These are phyloP conservation scores for Bombylius discolor DNA, from an alignment of 2,888 invertebrate genomes.

Conservation along the genomic window DNA sequence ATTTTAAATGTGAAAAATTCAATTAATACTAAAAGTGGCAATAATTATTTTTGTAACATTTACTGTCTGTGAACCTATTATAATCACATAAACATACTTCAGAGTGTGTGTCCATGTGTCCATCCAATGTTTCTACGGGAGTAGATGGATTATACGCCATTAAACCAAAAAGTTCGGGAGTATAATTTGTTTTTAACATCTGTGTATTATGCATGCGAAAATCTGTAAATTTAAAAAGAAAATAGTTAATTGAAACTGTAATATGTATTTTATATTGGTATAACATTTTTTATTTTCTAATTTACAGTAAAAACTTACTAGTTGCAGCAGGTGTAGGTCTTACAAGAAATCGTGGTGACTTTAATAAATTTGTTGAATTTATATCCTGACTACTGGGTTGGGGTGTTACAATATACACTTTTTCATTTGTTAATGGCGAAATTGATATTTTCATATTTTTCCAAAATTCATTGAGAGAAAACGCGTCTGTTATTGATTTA, in stretches of 20 bases:
- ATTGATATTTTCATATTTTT: constrained; percentile 55
- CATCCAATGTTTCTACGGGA: constrained; percentile 44
- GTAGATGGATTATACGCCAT: constrained; percentile 42
- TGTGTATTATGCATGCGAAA: background rate
- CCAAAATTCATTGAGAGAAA: constrained; percentile 39
- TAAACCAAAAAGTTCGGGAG: constrained; percentile 38
- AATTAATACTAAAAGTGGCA: too few relatives aligned
- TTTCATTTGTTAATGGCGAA: constrained; percentile 65
- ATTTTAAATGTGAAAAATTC: too few relatives aligned
- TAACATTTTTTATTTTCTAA: background rate
- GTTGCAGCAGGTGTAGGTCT: constrained; percentile 37
- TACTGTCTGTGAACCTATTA: too few relatives aligned
- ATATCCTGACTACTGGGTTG: constrained; percentile 35
- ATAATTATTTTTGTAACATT: too few relatives aligned
- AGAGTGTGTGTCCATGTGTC: too few relatives aligned
- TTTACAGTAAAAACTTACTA: constrained; percentile 18
- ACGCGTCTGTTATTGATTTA: constrained; percentile 12
- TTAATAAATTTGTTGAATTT: constrained; percentile 17
- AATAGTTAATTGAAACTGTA: background rate
- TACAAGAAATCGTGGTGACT: constrained; percentile 41
- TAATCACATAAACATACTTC: constrained; percentile 37
- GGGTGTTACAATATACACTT: constrained; percentile 71
- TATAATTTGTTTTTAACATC: constrained; percentile 18
- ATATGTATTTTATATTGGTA: background rate
- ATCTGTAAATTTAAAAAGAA: background rate